These are phyloP conservation scores for Onthophagus sagittarius DNA, from an alignment of 2,888 invertebrate species.

Conservation along the genomic window DNA sequence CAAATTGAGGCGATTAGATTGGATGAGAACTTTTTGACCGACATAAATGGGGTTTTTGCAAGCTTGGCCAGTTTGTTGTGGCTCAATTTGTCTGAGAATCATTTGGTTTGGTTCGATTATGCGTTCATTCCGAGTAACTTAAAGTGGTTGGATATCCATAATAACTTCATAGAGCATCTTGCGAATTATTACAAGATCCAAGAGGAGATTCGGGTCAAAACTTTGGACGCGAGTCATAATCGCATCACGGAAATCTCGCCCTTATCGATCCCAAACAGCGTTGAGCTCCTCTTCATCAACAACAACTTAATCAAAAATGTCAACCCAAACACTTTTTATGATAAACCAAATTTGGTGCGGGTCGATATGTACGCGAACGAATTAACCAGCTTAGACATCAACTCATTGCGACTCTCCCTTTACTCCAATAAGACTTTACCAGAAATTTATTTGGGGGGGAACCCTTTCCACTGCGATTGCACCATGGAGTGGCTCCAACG, in stretches of 20 bases:
- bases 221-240: constrained; percentile 86
- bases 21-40: constrained; percentile 83
- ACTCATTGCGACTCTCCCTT: constrained; percentile 73
- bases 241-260: constrained; percentile 76
- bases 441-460: constrained; percentile 87
- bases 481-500: constrained; percentile 93
- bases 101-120: constrained; percentile 89
- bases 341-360: constrained; percentile 77
- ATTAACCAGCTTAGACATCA: constrained; percentile 75
- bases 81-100: constrained; percentile 87
- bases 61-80: constrained; percentile 79
- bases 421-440: constrained; percentile 74
- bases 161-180: constrained; percentile 82
- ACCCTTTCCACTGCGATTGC: constrained; percentile 93
- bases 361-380: constrained; percentile 90
- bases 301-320: constrained; percentile 81
- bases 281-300: constrained; percentile 83
- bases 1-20: constrained; percentile 82
- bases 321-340: constrained; percentile 80
- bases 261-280: constrained; percentile 84
- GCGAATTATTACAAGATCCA: constrained; percentile 86
- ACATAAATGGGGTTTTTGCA: constrained; percentile 86
- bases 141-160: constrained; percentile 87
- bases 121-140: constrained; percentile 86
- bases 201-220: constrained; percentile 75